Conservation (phyloP, 37 sponge, comb jelly and placozoan genomes). For the Mnemiopsis leidyi region DNA sequence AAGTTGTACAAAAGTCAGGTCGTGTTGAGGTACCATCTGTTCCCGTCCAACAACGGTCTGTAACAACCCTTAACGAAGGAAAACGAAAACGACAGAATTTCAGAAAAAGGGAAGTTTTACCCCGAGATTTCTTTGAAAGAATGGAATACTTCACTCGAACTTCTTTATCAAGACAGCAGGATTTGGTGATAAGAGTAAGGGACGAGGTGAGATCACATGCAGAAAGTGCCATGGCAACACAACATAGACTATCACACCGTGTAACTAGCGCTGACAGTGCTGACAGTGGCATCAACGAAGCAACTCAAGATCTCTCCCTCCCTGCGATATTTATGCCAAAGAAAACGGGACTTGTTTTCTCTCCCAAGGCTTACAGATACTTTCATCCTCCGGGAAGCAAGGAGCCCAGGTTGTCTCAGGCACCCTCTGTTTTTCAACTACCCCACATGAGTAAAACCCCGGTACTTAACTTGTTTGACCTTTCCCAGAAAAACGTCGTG, state of each 20-base stretch:
- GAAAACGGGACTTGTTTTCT: constrained; percentile 19
- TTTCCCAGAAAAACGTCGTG: constrained; percentile 36
- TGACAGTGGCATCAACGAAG: constrained; percentile 59
- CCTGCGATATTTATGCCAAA: constrained; percentile 62
- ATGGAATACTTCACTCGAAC: constrained; percentile 45
- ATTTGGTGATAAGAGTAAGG: background rate
- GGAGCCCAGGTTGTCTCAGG: constrained; percentile 56
- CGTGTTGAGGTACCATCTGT: constrained; percentile 13
- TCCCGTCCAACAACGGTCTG: background rate
- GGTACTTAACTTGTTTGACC: constrained; percentile 11
- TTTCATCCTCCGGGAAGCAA: constrained; percentile 59
- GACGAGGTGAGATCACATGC: constrained; percentile 51
- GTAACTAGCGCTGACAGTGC: constrained; percentile 51
- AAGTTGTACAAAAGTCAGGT: background rate
- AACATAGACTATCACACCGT: constrained; percentile 17
- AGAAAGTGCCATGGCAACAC: constrained; percentile 62
- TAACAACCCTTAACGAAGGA: background rate
- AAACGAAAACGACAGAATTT: background rate
- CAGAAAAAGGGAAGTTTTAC: constrained; percentile 12
- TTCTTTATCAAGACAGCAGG: constrained; percentile 10
- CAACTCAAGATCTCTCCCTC: constrained; percentile 46
- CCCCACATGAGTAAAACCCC: constrained; percentile 59
- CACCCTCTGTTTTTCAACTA: constrained; percentile 44
- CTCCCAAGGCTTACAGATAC: constrained; percentile 33
- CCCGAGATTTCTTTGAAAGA: constrained; percentile 49